Evolutionary conservation across 2,113 vertebrate genomes (phyloP).

Genomic region (Geococcyx californianus): DNA sequence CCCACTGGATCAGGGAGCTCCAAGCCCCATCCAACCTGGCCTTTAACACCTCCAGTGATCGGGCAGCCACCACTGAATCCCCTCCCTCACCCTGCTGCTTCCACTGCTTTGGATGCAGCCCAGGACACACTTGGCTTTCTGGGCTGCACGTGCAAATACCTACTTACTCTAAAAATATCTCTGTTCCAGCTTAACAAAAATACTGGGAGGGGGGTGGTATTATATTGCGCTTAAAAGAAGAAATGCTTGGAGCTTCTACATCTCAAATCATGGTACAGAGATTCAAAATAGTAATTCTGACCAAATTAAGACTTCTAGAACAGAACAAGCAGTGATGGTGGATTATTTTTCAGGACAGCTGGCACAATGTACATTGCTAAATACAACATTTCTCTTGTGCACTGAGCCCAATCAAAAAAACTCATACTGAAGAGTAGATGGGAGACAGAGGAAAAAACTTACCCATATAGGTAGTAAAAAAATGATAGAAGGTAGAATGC

Average conservation of each 20-base stretch:
- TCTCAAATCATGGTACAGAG: background rate
- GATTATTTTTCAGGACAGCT: background rate
- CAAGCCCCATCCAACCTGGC: too few relatives aligned
- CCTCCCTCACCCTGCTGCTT: too few relatives aligned
- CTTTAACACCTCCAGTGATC: too few relatives aligned
- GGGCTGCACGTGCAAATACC: too few relatives aligned
- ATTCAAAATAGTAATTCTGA: background rate
- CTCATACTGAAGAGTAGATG: background rate
- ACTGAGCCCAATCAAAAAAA: background rate
- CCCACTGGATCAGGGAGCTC: too few relatives aligned
- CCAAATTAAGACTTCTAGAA: background rate
- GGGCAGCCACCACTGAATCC: too few relatives aligned
- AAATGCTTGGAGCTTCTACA: background rate
- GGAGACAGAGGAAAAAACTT: constrained; percentile 28
- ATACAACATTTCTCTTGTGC: background rate
- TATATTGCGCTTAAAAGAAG: background rate
- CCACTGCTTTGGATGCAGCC: too few relatives aligned
- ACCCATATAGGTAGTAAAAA: constrained; percentile 99
- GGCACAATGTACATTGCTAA: background rate
- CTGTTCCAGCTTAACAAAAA: background rate
- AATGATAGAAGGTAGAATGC: constrained; percentile 98
- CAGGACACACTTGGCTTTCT: too few relatives aligned
- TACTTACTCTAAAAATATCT: background rate
- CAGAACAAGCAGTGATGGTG: background rate
- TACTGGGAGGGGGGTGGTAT: background rate